These are phyloP conservation scores for Melanotaenia parkinsoni DNA, from an alignment of 2,797 vertebrate species.

Conservation along the genomic window DNA sequence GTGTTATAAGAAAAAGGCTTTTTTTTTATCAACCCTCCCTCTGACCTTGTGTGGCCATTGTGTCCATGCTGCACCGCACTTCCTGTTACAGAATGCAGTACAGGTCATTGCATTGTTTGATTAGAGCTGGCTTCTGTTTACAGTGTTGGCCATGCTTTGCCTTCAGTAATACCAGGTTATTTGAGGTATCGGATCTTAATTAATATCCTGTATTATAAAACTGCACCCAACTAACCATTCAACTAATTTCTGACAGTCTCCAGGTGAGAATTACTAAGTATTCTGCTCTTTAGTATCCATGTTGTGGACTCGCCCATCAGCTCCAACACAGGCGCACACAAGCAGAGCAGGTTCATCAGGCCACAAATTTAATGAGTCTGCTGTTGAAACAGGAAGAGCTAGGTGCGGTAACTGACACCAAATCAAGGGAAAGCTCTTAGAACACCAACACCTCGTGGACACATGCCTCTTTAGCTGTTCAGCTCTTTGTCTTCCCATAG, in stretches of 20 bases:
- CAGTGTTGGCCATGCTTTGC: background rate
- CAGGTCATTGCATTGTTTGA: slow-evolving; percentile 19
- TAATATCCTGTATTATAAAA: background rate
- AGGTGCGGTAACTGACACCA: slow-evolving; percentile 22
- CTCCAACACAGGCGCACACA: slow-evolving; percentile 27
- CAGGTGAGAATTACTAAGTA: background rate
- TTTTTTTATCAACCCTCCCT: slow-evolving; percentile 15
- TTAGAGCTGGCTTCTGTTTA: background rate
- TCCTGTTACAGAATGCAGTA: slow-evolving; percentile 24
- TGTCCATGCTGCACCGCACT: slow-evolving; percentile 25
- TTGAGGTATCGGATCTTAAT: background rate
- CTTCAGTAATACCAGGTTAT: background rate
- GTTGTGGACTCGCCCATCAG: background rate
- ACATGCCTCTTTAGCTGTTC: slow-evolving; percentile 29
- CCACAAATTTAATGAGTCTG: slow-evolving; percentile 17
- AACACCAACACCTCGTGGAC: slow-evolving; percentile 26
- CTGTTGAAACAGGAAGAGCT: slow-evolving; percentile 21
- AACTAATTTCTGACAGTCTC: background rate
- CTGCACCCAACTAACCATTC: background rate
- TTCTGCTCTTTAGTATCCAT: slow-evolving; percentile 14
- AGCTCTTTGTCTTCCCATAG: slow-evolving; percentile 26
- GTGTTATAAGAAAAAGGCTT: slow-evolving; percentile 14
- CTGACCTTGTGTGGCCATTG: slow-evolving; percentile 45
- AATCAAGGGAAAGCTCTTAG: background rate
- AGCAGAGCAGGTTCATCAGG: slow-evolving; percentile 46